Conservation (phyloP, 1,140 invertebrate species). For the Macrotrachela quadricornifera region DNA sequence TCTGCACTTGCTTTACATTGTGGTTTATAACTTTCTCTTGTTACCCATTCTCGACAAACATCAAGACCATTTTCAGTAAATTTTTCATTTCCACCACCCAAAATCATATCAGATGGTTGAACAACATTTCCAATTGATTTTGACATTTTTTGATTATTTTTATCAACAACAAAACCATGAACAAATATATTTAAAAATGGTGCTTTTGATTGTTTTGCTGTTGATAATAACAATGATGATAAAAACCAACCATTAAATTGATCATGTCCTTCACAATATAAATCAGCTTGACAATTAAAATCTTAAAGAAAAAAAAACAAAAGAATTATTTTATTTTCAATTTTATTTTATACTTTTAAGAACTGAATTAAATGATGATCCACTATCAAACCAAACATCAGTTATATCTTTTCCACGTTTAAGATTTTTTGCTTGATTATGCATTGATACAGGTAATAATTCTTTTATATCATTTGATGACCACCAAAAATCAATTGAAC, state of each 20-base stretch:
- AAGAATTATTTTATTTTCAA: neutral
- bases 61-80: slow-evolving; percentile 25
- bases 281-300: slow-evolving; percentile 30
- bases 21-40: slow-evolving; percentile 49
- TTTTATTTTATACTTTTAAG: slow-evolving; percentile 13
- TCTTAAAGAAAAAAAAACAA: no score
- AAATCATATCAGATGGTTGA: slow-evolving; percentile 46
- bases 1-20: slow-evolving; percentile 19
- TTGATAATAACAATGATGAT: slow-evolving; percentile 67
- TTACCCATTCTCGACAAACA: slow-evolving; percentile 55
- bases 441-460: slow-evolving; percentile 16
- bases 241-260: slow-evolving; percentile 97
- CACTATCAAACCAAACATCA: slow-evolving; percentile 98
- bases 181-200: slow-evolving; percentile 67
- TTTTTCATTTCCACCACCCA: slow-evolving; percentile 30
- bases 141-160: slow-evolving; percentile 81
- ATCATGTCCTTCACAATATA: slow-evolving; percentile 84
- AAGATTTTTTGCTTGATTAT: slow-evolving; percentile 11
- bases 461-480: slow-evolving; percentile 1
- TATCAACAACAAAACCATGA: slow-evolving; percentile 85
- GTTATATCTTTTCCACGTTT: slow-evolving; percentile 53
- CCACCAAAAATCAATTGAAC: slow-evolving; percentile 7
- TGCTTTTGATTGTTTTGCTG: slow-evolving; percentile 48
- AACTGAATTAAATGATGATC: slow-evolving; percentile 65
- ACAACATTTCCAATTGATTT: slow-evolving; percentile 91